phyloP scores from a whole-genome alignment of 2,888 invertebrate species.

The Carcina quercana region DNA sequence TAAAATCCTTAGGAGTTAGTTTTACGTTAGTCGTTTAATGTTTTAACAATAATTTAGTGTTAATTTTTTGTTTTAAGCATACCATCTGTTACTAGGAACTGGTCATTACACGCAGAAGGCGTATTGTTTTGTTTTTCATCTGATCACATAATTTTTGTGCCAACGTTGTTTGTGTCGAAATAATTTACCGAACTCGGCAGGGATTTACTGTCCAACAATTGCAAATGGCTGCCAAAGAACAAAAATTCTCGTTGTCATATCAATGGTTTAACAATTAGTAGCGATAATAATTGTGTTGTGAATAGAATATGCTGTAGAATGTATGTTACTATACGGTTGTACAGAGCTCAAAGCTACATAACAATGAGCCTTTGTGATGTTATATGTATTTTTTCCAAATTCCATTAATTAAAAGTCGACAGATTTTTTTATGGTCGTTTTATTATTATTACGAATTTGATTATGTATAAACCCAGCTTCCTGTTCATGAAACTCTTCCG shows the following conservation, averaged over 20 bases:
- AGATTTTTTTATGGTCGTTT: slow-evolving; percentile 45
- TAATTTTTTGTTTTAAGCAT: slow-evolving; percentile 47
- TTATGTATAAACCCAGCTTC: too few species aligned
- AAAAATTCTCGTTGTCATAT: slow-evolving; percentile 44
- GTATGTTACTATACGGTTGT: slow-evolving; percentile 31
- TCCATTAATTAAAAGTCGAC: slow-evolving; percentile 56
- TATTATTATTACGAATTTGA: slow-evolving; percentile 19
- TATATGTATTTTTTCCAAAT: slow-evolving; percentile 57
- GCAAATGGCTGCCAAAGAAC: slow-evolving; percentile 33
- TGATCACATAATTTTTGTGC: slow-evolving; percentile 35
- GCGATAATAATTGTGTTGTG: slow-evolving; percentile 52
- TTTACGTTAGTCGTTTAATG: slow-evolving; percentile 68
- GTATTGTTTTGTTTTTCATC: slow-evolving; percentile 32
- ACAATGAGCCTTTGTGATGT: slow-evolving; percentile 46
- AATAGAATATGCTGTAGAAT: slow-evolving; percentile 36
- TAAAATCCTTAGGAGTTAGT: slow-evolving; percentile 60
- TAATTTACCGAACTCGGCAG: slow-evolving; percentile 11
- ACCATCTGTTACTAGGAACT: slow-evolving; percentile 43
- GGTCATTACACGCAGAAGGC: slow-evolving; percentile 28
- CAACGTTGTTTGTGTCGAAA: slow-evolving; percentile 22
- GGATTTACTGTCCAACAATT: slow-evolving; percentile 16
- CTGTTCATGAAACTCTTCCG: too few species aligned
- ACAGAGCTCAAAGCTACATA: slow-evolving; percentile 50
- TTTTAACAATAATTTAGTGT: slow-evolving; percentile 51
- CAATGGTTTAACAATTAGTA: slow-evolving; percentile 21